Evolutionary conservation across 2,797 vertebrate genomes (phyloP).

Genomic region (Cyclura pinguis): DNA sequence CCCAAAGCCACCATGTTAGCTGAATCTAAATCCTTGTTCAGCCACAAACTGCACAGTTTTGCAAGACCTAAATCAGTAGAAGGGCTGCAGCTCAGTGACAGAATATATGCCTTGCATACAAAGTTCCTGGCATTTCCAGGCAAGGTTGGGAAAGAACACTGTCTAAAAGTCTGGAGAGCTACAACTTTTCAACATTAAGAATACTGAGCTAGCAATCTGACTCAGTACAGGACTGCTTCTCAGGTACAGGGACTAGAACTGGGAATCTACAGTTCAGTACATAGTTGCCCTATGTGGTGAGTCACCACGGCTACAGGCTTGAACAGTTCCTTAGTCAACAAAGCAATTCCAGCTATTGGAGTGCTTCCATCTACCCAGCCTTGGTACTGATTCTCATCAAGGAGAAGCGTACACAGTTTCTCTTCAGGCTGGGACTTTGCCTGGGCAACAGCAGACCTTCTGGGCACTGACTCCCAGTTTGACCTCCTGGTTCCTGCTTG

Average conservation of each 20-base stretch:
- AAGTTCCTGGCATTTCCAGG: not conserved
- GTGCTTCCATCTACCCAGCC: not conserved
- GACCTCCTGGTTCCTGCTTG: not conserved
- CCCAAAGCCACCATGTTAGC: no score
- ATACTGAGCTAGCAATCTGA: not conserved
- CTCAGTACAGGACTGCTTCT: not conserved
- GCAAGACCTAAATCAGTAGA: not conserved
- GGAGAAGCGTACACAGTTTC: not conserved
- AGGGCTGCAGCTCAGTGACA: no score
- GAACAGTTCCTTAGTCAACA: not conserved
- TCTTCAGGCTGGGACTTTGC: not conserved
- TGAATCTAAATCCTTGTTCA: not conserved
- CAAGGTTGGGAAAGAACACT: not conserved
- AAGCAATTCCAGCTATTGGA: not conserved
- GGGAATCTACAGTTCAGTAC: no score
- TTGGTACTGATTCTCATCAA: not conserved
- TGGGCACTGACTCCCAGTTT: not conserved
- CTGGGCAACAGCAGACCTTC: not conserved
- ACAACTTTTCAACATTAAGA: not conserved
- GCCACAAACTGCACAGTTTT: not conserved
- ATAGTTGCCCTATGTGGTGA: not conserved
- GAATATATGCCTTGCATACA: not conserved
- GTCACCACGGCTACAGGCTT: not conserved
- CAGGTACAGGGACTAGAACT: no score
- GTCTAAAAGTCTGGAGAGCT: not conserved